Conservation (phyloP, 2,888 invertebrate species). For the Andricus curvator region DNA sequence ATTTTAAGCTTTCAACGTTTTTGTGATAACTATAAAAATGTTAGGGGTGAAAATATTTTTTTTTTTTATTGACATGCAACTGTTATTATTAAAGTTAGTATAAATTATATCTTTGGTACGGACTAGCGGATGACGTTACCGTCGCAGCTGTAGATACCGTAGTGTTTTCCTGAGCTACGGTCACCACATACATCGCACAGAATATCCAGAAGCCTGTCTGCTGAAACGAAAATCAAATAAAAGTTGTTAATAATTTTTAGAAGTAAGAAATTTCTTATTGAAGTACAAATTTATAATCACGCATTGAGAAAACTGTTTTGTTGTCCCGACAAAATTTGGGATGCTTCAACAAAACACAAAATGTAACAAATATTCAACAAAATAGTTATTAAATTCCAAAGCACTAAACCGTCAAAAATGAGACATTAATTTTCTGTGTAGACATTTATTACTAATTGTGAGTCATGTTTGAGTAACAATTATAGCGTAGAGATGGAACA, state of each 20-base stretch:
- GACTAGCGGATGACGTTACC: conserved; percentile 82
- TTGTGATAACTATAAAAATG: neutral
- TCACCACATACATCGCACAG: conserved; percentile 99
- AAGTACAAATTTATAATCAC: neutral
- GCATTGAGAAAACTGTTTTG: no score
- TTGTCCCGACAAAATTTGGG: no score
- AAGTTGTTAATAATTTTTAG: neutral
- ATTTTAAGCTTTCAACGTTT: neutral
- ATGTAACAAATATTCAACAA: no score
- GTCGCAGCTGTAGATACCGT: conserved; percentile 99
- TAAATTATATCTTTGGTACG: conserved; percentile 51
- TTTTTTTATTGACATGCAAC: conserved; percentile 10
- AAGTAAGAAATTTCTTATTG: neutral
- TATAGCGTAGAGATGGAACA: no score
- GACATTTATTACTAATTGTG: no score
- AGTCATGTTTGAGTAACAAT: no score
- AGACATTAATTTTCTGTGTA: no score
- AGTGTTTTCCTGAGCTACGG: conserved; percentile 99
- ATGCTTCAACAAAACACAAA: no score
- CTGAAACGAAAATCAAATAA: conserved; percentile 79
- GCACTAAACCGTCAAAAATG: no score
- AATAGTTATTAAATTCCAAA: no score
- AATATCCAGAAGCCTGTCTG: conserved; percentile 98
- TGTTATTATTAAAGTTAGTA: conserved; percentile 29
- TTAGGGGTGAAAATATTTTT: neutral